Evolutionary conservation across 1,140 invertebrate genomes (phyloP).

Genomic region (Physella acuta): DNA sequence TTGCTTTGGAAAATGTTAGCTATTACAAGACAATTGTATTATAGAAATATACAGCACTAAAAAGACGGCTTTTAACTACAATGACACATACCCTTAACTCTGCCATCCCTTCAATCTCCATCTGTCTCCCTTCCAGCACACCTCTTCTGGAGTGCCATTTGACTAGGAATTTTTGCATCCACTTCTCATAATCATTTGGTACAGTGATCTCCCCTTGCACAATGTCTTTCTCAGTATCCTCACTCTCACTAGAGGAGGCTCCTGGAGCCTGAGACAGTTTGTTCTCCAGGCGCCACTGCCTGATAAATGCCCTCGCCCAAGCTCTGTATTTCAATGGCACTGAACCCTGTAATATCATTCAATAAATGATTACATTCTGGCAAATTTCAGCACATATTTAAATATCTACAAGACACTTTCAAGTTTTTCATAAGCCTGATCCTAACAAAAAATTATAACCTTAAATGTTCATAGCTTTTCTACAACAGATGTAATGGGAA

Average conservation of each 20-base stretch:
- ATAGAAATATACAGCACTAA: neutral
- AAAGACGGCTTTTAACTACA: neutral
- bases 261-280: neutral
- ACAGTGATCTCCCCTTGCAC: neutral
- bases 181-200: constrained; percentile 8
- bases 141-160: constrained; percentile 21
- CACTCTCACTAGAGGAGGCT: neutral
- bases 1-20: neutral
- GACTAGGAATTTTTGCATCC: constrained; percentile 10
- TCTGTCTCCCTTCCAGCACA: neutral
- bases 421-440: too few relatives aligned
- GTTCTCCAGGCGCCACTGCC: constrained; percentile 14
- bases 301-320: constrained; percentile 13
- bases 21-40: neutral
- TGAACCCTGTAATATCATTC: constrained; percentile 2
- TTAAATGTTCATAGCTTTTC: too few relatives aligned
- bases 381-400: too few relatives aligned
- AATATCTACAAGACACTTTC: too few relatives aligned
- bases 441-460: too few relatives aligned
- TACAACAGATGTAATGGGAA: too few relatives aligned
- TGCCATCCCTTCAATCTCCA: neutral
- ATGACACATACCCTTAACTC: constrained; percentile 9
- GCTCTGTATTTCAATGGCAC: neutral
- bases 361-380: too few relatives aligned
- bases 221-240: neutral